Conservation (phyloP, 1,140 invertebrate genomes). For the Daktulosphaira vitifoliae region DNA sequence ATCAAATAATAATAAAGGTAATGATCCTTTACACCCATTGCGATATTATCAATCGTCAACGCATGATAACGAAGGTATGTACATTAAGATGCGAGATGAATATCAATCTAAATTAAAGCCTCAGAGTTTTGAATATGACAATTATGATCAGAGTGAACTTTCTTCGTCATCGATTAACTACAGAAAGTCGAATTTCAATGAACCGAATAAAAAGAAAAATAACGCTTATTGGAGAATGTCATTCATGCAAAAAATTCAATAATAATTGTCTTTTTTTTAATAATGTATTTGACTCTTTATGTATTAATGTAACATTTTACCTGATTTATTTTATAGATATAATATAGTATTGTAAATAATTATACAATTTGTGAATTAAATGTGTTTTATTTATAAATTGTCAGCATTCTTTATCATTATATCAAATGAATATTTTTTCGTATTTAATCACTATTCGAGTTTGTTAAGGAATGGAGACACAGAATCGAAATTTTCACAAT, state of each 20-base stretch:
- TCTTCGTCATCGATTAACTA: not conserved
- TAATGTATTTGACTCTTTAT: too few relatives aligned
- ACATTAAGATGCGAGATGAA: not conserved
- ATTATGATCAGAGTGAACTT: not conserved
- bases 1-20: not conserved
- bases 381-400: too few relatives aligned
- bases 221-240: constrained; percentile 20
- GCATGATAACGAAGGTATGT: not conserved
- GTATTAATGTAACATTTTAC: too few relatives aligned
- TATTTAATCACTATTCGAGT: constrained; percentile 47
- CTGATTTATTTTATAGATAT: too few relatives aligned
- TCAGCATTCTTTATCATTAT: too few relatives aligned
- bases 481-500: constrained; percentile 69
- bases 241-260: not conserved
- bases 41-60: not conserved
- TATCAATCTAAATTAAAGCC: not conserved
- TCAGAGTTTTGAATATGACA: too few relatives aligned
- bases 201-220: not conserved
- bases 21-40: not conserved
- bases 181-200: too few relatives aligned
- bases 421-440: too few relatives aligned
- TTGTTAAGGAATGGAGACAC: constrained; percentile 71
- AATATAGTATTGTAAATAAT: too few relatives aligned
- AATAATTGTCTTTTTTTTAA: too few relatives aligned
- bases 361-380: too few relatives aligned